Percentiles rank a stretch among this genome's conserved stretches.
Conservation (phyloP, 53 echinoderm and acorn worm species). For the Apostichopus leukothele region DNA sequence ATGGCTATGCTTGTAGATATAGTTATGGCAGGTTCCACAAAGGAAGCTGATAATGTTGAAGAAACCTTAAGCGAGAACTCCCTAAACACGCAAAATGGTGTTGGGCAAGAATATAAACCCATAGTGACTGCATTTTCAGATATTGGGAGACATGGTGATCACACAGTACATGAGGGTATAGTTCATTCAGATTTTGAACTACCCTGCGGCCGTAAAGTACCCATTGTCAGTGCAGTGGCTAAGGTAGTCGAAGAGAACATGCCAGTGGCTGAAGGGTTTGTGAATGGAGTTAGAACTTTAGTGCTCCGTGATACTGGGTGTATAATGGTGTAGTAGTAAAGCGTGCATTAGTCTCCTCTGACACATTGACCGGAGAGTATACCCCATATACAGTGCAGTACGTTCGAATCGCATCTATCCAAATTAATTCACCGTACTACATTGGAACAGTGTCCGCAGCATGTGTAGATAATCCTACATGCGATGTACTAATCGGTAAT, state of each 20-base stretch:
- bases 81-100: no score
- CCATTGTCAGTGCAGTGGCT: neutral
- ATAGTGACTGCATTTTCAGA: no score
- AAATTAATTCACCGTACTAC: constrained; percentile 15
- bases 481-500: constrained; percentile 6
- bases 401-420: neutral
- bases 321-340: constrained; percentile 53
- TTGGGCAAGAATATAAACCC: no score
- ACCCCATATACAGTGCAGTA: neutral
- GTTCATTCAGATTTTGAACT: no score
- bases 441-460: constrained; percentile 3
- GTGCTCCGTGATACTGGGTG: constrained; percentile 61
- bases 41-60: no score
- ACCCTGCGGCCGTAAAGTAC: no score
- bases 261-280: constrained; percentile 17
- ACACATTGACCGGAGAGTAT: constrained; percentile 2
- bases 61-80: no score
- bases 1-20: neutral
- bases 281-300: constrained; percentile 2
- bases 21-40: no score
- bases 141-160: no score
- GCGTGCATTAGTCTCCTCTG: neutral
- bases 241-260: neutral
- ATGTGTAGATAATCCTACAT: constrained; percentile 15
- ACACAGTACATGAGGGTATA: no score